Conservation (phyloP, 2,113 vertebrate genomes). For the Plestiodon gilberti region DNA sequence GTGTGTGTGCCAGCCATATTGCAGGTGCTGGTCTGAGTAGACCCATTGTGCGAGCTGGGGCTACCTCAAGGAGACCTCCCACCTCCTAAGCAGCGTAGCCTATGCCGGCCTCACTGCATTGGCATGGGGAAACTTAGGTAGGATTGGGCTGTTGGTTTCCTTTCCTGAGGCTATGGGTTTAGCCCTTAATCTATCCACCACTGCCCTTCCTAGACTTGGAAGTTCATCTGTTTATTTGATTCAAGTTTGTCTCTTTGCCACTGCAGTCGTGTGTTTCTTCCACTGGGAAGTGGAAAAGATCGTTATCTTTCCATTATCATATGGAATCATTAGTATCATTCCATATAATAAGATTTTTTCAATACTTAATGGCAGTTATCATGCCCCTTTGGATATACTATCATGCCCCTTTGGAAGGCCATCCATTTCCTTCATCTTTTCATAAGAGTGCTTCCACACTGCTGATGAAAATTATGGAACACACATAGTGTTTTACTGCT, state of each 20-base stretch:
- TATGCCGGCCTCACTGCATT: no score
- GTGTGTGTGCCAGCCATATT: no score
- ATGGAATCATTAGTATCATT: no score
- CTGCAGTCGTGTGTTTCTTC: neutral
- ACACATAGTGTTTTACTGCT: neutral
- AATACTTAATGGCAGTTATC: neutral
- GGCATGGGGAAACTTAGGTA: no score
- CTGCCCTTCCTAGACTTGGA: neutral
- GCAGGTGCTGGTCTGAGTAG: no score
- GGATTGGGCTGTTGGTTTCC: no score
- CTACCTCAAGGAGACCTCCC: no score
- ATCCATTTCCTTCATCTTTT: neutral
- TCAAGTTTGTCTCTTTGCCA: neutral
- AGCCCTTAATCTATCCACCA: neutral
- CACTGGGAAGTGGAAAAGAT: neutral
- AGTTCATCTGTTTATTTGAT: neutral
- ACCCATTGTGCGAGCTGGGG: no score
- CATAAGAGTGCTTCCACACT: neutral
- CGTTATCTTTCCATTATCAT: no score
- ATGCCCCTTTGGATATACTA: neutral
- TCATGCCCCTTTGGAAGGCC: neutral
- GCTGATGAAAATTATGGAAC: neutral
- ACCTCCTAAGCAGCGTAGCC: no score
- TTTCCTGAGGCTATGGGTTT: neutral
- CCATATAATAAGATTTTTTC: neutral